phyloP scores from a whole-genome alignment of 2,797 vertebrate species.

The Anguilla megastoma region DNA sequence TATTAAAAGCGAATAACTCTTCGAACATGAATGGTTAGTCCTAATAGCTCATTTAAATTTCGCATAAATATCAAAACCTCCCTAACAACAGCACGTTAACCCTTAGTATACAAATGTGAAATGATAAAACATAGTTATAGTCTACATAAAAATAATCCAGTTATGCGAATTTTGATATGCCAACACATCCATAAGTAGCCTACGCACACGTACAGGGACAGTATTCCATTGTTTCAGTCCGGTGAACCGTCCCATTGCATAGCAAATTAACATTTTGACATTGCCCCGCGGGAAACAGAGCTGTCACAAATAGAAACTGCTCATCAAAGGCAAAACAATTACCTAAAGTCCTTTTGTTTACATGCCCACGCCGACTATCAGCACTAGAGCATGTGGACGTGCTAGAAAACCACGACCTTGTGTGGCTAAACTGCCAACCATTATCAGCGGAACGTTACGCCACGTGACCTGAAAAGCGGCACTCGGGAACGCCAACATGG shows the following conservation, averaged over 20 bases:
- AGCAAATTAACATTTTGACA: conserved; percentile 29
- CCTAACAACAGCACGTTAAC: too few species aligned
- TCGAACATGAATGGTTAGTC: neutral
- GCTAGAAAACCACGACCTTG: conserved; percentile 5
- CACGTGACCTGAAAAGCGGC: neutral
- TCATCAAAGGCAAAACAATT: conserved; percentile 25
- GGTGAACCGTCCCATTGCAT: neutral
- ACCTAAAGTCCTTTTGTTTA: conserved; percentile 27
- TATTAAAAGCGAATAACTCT: neutral
- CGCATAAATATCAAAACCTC: too few species aligned
- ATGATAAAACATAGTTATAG: too few species aligned
- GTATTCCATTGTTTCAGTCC: neutral
- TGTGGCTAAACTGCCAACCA: neutral
- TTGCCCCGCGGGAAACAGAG: conserved; percentile 19
- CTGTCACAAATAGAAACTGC: conserved; percentile 27
- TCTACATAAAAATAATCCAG: neutral
- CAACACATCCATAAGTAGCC: neutral
- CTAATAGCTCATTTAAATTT: too few species aligned
- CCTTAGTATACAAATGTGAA: too few species aligned
- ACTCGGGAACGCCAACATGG: neutral
- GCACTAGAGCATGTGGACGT: neutral
- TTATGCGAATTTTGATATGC: neutral
- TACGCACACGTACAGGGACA: too few species aligned
- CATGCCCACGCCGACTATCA: neutral
- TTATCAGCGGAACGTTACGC: neutral